These are phyloP conservation scores for Ascaphus truei DNA, from an alignment of 2,113 vertebrate species.

Conservation along the genomic window DNA sequence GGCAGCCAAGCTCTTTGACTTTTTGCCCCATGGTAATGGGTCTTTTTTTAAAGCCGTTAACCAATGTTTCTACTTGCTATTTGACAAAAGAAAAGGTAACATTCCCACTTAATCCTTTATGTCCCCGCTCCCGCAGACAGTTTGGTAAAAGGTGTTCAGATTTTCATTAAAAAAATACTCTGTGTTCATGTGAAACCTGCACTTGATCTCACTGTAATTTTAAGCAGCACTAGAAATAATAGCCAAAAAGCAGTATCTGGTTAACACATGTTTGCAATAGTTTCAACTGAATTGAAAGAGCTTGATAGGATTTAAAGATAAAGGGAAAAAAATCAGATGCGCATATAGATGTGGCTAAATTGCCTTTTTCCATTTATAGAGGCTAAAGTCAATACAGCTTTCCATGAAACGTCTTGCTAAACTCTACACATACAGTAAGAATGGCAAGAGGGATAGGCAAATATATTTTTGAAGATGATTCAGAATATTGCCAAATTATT, in stretches of 20 bases:
- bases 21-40: conserved; percentile 56
- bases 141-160: conserved; percentile 31
- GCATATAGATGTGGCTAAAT: conserved; percentile 31
- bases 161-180: conserved; percentile 27
- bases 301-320: conserved; percentile 30
- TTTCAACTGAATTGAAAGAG: conserved; percentile 7
- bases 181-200: conserved; percentile 17
- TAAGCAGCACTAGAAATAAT: conserved; percentile 27
- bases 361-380: conserved; percentile 21
- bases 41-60: conserved; percentile 62
- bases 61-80: conserved; percentile 58
- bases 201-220: conserved; percentile 26
- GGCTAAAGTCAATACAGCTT: conserved; percentile 15
- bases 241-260: conserved; percentile 6
- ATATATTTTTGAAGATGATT: background rate
- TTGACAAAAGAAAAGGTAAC: conserved; percentile 60
- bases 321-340: conserved; percentile 23
- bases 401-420: conserved; percentile 8
- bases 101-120: conserved; percentile 49
- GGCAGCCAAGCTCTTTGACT: conserved; percentile 66
- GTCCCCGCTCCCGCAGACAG: conserved; percentile 5
- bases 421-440: background rate
- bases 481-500: background rate
- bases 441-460: background rate
- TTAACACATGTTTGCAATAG: conserved; percentile 18